Conservation (phyloP, 2,113 vertebrate genomes). For the Nipponia nippon region DNA sequence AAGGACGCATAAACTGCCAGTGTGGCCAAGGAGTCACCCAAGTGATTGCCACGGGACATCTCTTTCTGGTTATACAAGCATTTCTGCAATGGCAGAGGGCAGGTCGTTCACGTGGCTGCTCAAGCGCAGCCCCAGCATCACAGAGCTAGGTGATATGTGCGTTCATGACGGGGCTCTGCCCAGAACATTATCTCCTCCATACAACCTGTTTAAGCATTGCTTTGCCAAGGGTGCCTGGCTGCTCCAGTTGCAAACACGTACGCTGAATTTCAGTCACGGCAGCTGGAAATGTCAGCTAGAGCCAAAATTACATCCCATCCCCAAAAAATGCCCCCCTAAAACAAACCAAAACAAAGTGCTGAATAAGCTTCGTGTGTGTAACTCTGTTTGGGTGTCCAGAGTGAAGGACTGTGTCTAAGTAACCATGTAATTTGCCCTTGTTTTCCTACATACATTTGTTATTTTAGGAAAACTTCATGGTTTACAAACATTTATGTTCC, state of each 20-base stretch:
- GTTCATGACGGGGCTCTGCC: neutral
- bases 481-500: conserved; percentile 13
- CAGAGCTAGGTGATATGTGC: neutral
- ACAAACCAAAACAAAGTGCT: neutral
- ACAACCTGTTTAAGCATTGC: neutral
- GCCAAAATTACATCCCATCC: neutral
- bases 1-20: neutral
- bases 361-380: neutral
- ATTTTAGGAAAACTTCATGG: neutral
- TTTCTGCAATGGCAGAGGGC: neutral
- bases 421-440: neutral
- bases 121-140: neutral
- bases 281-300: neutral
- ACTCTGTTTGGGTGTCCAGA: neutral
- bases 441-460: neutral
- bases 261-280: neutral
- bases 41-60: neutral
- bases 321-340: neutral
- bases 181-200: neutral
- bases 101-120: neutral
- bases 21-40: neutral
- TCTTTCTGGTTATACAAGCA: neutral
- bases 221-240: neutral
- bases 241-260: neutral
- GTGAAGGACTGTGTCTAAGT: neutral